Percentiles rank a stretch among this genome's conserved stretches.
Conservation (phyloP, 37 sponge, comb jelly and placozoan genomes). For the Beroe forskalii region DNA sequence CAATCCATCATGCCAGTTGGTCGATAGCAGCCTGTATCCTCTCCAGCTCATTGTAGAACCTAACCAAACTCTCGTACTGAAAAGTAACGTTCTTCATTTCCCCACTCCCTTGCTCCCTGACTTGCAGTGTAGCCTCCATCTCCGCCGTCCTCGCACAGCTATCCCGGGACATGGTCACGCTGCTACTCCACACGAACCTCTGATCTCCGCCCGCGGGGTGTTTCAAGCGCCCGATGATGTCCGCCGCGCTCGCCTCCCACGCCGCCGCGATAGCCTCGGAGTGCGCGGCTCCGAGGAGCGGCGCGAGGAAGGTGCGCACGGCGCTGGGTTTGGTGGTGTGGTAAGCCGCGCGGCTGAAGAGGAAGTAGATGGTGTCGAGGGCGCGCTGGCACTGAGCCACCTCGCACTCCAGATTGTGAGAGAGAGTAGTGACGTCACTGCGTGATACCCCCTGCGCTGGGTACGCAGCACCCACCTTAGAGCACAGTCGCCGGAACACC, state of each 20-base stretch:
- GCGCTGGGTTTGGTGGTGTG: constrained; percentile 44
- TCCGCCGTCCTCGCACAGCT: not conserved
- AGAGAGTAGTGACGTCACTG: not conserved
- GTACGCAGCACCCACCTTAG: not conserved
- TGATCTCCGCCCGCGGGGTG: not conserved
- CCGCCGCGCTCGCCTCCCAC: not conserved
- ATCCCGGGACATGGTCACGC: constrained; percentile 22
- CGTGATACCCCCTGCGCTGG: not conserved
- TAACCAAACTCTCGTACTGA: constrained; percentile 19
- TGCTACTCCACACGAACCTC: not conserved
- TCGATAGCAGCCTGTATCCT: constrained; percentile 36
- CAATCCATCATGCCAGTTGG: constrained; percentile 1
- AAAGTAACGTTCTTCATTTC: constrained; percentile 11
- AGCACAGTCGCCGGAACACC: constrained; percentile 12
- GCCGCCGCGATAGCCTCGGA: not conserved
- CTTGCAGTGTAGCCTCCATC: constrained; percentile 6
- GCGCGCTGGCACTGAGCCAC: not conserved
- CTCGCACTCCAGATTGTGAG: not conserved
- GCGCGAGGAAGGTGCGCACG: not conserved
- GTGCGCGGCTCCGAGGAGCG: not conserved
- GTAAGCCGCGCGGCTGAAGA: not conserved
- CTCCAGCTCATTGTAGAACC: constrained; percentile 47
- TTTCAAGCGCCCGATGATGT: constrained; percentile 2
- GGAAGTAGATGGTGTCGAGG: not conserved
- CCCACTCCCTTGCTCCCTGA: not conserved